These are phyloP conservation scores for Clarias pachynema DNA, from an alignment of 2,797 vertebrate genomes.

Conservation along the genomic window DNA sequence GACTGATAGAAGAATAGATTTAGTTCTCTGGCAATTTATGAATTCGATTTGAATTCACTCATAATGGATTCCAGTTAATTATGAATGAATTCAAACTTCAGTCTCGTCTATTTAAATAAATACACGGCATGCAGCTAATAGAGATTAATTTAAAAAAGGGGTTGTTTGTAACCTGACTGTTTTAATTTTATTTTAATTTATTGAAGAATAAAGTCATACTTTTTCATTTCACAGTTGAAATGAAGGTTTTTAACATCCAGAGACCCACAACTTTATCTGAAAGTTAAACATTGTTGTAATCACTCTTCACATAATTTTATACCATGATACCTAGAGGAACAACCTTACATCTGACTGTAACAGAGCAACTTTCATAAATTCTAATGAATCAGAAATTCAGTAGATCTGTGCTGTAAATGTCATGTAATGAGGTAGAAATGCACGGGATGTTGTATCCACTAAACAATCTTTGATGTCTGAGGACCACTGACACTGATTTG, in stretches of 20 bases:
- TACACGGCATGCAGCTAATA: not conserved
- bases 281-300: not conserved
- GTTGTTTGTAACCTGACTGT: not conserved
- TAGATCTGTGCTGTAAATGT: not conserved
- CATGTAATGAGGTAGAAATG: not conserved
- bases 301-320: not conserved
- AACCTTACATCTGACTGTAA: not conserved
- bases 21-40: not conserved
- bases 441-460: not conserved
- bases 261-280: not conserved
- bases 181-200: not conserved
- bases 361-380: not conserved
- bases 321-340: not conserved
- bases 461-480: conserved; percentile 15
- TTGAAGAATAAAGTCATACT: not conserved
- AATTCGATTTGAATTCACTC: not conserved
- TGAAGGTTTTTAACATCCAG: not conserved
- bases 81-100: not conserved
- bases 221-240: not conserved
- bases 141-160: not conserved
- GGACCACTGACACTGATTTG: conserved; percentile 21
- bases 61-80: not conserved
- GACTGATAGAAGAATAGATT: not conserved
- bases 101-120: not conserved
- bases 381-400: not conserved